Conservation (phyloP, 1,140 invertebrate species). For the Coelopa frigida region DNA sequence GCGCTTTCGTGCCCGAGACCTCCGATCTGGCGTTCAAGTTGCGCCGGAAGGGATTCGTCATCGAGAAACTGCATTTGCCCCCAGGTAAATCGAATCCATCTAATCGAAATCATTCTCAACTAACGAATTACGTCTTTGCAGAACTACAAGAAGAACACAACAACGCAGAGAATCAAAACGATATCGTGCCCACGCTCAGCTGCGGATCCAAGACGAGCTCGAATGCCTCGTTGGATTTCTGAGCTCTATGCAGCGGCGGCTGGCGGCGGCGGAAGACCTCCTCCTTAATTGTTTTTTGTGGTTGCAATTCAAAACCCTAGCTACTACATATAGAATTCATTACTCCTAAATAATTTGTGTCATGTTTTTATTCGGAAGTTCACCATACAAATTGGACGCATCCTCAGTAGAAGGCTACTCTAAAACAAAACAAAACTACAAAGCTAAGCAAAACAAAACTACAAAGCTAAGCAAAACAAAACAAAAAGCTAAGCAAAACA, state of each 20-base stretch:
- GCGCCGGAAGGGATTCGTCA: slow-evolving; percentile 72
- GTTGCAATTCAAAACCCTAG: too few species aligned
- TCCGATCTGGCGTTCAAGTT: slow-evolving; percentile 79
- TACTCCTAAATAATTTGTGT: too few species aligned
- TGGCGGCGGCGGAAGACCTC: too few species aligned
- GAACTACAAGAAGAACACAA: slow-evolving; percentile 36
- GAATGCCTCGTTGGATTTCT: slow-evolving; percentile 34
- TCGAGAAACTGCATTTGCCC: slow-evolving; percentile 80
- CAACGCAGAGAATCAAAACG: not conserved
- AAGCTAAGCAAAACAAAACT: too few species aligned
- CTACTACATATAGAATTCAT: too few species aligned
- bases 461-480: too few species aligned
- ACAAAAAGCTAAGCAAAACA: too few species aligned
- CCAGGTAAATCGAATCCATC: slow-evolving; percentile 53
- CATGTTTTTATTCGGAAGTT: too few species aligned
- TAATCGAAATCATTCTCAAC: not conserved
- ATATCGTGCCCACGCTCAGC: slow-evolving; percentile 15
- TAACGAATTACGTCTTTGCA: slow-evolving; percentile 3
- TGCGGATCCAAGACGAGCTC: slow-evolving; percentile 21
- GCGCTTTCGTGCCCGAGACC: slow-evolving; percentile 63
- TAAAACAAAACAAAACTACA: too few species aligned
- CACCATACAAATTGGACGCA: too few species aligned
- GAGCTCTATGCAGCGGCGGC: slow-evolving; percentile 12
- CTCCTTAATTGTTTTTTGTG: too few species aligned
- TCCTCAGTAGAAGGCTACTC: too few species aligned